These are phyloP conservation scores for Littorina saxatilis DNA, from an alignment of 1,140 invertebrate genomes.

Conservation along the genomic window DNA sequence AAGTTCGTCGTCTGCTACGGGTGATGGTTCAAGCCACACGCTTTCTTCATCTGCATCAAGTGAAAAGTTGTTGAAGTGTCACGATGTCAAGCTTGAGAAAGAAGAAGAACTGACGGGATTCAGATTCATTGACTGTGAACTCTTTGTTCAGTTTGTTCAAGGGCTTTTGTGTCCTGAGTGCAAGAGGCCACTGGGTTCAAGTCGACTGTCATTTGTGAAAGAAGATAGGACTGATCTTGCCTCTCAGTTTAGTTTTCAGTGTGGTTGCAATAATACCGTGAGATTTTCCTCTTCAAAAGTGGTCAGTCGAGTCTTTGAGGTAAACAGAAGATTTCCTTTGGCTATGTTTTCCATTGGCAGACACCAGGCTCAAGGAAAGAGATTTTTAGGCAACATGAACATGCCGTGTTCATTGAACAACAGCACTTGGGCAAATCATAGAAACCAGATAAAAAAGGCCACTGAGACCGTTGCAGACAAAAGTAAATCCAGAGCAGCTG, in stretches of 20 bases:
- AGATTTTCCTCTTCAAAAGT: not conserved
- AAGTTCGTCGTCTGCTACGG: not conserved
- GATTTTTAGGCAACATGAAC: not conserved
- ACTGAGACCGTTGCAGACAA: conserved; percentile 7
- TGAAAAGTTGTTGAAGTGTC: conserved; percentile 1
- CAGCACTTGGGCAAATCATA: not conserved
- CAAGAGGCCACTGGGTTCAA: not conserved
- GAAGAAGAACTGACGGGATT: not conserved
- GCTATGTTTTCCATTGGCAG: not conserved
- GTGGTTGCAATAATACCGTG: not conserved
- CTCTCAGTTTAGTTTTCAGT: not conserved
- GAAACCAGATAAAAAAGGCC: not conserved
- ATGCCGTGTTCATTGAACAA: not conserved
- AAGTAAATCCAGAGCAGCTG: not conserved
- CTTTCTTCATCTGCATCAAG: too few relatives aligned
- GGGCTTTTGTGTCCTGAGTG: conserved; percentile 11
- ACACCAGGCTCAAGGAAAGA: not conserved
- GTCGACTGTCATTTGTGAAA: not conserved
- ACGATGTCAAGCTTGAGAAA: not conserved
- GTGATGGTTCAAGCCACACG: too few relatives aligned
- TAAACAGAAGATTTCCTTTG: conserved; percentile 5
- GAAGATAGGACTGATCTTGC: not conserved
- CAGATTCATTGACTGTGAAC: not conserved
- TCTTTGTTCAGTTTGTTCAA: not conserved
- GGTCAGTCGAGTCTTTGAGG: not conserved